These are phyloP conservation scores for Odontocolon sp. DNA, from an alignment of 2,888 invertebrate species.

Conservation along the genomic window DNA sequence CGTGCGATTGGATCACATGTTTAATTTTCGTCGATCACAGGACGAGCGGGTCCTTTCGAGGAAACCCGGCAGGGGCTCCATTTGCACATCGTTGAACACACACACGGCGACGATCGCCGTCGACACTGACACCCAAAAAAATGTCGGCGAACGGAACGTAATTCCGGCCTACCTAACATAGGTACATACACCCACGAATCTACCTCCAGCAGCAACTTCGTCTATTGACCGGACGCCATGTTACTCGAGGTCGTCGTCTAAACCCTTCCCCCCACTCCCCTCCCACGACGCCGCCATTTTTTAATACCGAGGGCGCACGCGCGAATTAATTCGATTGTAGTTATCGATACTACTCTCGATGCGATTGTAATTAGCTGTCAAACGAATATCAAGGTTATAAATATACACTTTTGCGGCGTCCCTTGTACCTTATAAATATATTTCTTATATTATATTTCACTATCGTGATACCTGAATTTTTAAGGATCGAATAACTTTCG, in stretches of 20 bases:
- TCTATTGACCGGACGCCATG: constrained; percentile 75
- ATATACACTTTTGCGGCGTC: too few relatives aligned
- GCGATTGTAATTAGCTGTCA: too few relatives aligned
- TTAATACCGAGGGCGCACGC: background rate
- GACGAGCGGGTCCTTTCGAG: constrained; percentile 11
- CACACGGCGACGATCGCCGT: background rate
- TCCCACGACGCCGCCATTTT: background rate
- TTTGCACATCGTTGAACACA: constrained; percentile 44
- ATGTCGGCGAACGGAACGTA: constrained; percentile 44
- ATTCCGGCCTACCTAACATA: constrained; percentile 65
- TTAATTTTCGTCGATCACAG: constrained; percentile 15
- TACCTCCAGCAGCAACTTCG: constrained; percentile 52
- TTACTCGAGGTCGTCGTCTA: constrained; percentile 37
- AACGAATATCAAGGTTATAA: background rate
- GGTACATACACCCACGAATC: constrained; percentile 29
- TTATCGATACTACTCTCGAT: background rate
- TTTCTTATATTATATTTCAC: too few relatives aligned
- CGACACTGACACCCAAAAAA: constrained; percentile 10
- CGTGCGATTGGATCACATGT: constrained; percentile 30
- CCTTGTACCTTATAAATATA: too few relatives aligned
- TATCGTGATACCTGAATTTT: background rate
- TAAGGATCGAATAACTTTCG: background rate
- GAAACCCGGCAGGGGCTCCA: constrained; percentile 36
- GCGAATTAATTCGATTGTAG: background rate
- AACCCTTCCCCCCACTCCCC: too few relatives aligned